These are phyloP conservation scores for Scomberomorus guttatus DNA, from an alignment of 2,797 vertebrate genomes.

Conservation along the genomic window DNA sequence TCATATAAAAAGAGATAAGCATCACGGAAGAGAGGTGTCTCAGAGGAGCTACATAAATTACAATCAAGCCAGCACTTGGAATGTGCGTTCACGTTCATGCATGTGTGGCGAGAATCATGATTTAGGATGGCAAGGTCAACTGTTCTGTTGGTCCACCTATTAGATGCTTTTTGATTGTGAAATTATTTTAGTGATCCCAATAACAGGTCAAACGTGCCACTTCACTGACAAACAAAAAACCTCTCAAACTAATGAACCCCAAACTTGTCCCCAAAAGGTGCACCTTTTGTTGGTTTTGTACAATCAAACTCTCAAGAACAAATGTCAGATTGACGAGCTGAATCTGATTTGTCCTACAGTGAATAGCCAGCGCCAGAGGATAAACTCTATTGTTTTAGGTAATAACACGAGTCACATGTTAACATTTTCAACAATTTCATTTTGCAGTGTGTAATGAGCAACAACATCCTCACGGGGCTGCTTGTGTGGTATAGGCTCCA, in stretches of 20 bases:
- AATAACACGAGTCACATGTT: too few species aligned
- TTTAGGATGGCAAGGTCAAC: background rate
- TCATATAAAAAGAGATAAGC: conserved; percentile 42
- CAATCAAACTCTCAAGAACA: too few species aligned
- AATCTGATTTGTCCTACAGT: background rate
- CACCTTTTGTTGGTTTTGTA: too few species aligned
- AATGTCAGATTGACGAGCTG: too few species aligned
- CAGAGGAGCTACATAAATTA: conserved; percentile 26
- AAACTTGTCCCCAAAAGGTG: too few species aligned
- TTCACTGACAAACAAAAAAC: background rate
- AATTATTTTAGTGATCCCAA: background rate
- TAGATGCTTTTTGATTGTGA: background rate
- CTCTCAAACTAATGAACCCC: background rate
- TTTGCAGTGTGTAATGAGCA: background rate
- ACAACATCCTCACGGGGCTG: background rate
- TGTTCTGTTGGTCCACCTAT: background rate
- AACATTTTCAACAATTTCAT: background rate
- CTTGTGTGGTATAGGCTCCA: conserved; percentile 6
- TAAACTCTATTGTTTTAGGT: background rate
- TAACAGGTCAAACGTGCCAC: background rate
- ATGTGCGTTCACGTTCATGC: background rate
- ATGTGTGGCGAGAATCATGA: background rate
- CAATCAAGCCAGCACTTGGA: conserved; percentile 7
- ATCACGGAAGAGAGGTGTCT: conserved; percentile 22
- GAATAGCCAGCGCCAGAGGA: background rate